Conservation (phyloP, 2,113 vertebrate species). For the Dipodomys merriami region DNA sequence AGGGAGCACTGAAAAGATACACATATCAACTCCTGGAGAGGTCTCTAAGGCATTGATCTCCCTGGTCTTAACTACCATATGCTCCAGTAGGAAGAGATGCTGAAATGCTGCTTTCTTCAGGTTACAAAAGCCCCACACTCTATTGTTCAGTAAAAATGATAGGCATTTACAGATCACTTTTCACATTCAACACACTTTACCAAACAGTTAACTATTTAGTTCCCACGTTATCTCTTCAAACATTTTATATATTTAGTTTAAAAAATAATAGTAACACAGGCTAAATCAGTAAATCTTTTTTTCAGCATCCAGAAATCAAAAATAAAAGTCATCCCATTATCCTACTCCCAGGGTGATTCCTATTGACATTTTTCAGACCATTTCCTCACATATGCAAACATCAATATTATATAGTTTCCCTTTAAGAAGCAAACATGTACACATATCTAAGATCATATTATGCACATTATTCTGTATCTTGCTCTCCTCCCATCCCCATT, state of each 20-base stretch:
- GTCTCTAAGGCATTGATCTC: constrained; percentile 58
- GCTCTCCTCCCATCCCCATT: not conserved
- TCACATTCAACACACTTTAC: constrained; percentile 71
- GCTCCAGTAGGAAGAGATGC: constrained; percentile 63
- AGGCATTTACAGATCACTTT: constrained; percentile 78
- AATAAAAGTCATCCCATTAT: constrained; percentile 54
- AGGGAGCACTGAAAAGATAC: constrained; percentile 65
- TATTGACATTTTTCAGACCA: constrained; percentile 51
- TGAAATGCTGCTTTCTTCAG: constrained; percentile 77
- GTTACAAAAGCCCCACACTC: constrained; percentile 72
- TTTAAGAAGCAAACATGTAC: constrained; percentile 42
- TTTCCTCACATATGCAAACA: constrained; percentile 41
- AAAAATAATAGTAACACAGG: constrained; percentile 27
- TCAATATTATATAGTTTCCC: constrained; percentile 17
- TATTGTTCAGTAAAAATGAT: constrained; percentile 79
- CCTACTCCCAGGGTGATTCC: not conserved
- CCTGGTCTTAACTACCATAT: constrained; percentile 73
- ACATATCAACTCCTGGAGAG: constrained; percentile 55
- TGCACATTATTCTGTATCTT: constrained; percentile 23
- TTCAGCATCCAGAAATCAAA: constrained; percentile 49
- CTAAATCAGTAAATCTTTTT: constrained; percentile 11
- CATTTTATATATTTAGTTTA: constrained; percentile 35
- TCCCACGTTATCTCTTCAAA: not conserved
- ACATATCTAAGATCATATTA: constrained; percentile 5
- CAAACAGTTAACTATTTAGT: constrained; percentile 75